These are phyloP conservation scores for Astyanax mexicanus DNA, from an alignment of 2,797 vertebrate genomes.

Conservation along the genomic window DNA sequence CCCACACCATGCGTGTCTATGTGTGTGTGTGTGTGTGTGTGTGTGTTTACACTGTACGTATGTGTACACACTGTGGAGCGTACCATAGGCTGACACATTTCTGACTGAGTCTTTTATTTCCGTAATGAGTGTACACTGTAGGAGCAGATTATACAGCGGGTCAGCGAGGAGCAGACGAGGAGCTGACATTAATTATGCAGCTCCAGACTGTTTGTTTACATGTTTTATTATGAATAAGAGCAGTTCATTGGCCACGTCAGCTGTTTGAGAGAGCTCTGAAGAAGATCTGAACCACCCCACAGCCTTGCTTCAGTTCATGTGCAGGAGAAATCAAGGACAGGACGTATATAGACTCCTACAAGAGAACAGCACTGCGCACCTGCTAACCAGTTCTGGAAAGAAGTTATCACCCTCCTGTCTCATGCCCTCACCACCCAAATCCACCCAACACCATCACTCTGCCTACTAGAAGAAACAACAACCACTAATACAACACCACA, in stretches of 20 bases:
- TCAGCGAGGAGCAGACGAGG: conserved; percentile 33
- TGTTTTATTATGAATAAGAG: conserved; percentile 66
- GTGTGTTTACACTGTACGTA: not conserved
- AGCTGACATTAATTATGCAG: conserved; percentile 65
- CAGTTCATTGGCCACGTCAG: conserved; percentile 24
- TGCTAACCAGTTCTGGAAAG: no score
- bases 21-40: conserved; percentile 19
- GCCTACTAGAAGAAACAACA: no score
- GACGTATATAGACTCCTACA: no score
- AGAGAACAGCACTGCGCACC: no score
- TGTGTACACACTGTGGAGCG: not conserved
- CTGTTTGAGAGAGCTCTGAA: not conserved
- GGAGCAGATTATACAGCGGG: conserved; percentile 56
- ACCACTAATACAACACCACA: no score
- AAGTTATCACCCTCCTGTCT: no score
- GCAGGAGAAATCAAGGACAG: not conserved
- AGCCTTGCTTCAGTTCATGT: not conserved
- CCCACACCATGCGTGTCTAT: conserved; percentile 9
- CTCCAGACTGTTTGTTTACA: conserved; percentile 61
- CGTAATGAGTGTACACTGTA: conserved; percentile 53
- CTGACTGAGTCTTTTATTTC: conserved; percentile 59
- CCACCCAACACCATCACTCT: no score
- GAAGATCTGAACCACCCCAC: not conserved
- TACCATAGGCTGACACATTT: conserved; percentile 41
- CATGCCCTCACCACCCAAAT: no score